Conservation (phyloP, 1,140 invertebrate genomes). For the Hycleus phaleratus region DNA sequence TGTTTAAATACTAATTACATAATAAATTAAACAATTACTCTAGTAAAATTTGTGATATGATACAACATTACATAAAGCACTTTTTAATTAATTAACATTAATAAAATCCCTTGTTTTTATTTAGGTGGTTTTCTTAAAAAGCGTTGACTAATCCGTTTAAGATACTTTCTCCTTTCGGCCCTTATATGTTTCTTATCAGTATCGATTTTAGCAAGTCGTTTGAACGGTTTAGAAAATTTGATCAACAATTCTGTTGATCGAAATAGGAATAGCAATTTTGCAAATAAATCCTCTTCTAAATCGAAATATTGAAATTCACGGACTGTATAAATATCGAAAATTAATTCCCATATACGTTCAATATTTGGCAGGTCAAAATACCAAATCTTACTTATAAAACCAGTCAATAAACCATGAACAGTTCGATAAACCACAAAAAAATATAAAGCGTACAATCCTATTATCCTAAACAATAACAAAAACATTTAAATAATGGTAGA, state of each 20-base stretch:
- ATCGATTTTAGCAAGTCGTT: too few relatives aligned
- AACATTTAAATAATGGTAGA: too few relatives aligned
- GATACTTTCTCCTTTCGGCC: too few relatives aligned
- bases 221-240: constrained; percentile 10
- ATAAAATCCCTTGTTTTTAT: not conserved
- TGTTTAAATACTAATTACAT: too few relatives aligned
- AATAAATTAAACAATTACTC: too few relatives aligned
- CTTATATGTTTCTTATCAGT: too few relatives aligned
- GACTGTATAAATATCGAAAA: constrained; percentile 92
- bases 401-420: constrained; percentile 2
- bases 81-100: too few relatives aligned
- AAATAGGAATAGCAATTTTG: constrained; percentile 95
- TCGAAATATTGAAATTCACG: constrained; percentile 84
- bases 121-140: not conserved
- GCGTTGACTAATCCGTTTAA: too few relatives aligned
- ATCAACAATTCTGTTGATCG: constrained; percentile 72
- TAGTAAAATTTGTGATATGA: too few relatives aligned
- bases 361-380: constrained; percentile 52
- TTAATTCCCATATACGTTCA: constrained; percentile 82
- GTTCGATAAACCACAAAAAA: constrained; percentile 13
- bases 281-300: constrained; percentile 96
- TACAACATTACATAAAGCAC: too few relatives aligned
- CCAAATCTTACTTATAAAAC: constrained; percentile 13
- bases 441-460: constrained; percentile 20
- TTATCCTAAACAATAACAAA: constrained; percentile 6